These are phyloP conservation scores for Hephaestus fuliginosus DNA, from an alignment of 2,797 vertebrate species.

Conservation along the genomic window DNA sequence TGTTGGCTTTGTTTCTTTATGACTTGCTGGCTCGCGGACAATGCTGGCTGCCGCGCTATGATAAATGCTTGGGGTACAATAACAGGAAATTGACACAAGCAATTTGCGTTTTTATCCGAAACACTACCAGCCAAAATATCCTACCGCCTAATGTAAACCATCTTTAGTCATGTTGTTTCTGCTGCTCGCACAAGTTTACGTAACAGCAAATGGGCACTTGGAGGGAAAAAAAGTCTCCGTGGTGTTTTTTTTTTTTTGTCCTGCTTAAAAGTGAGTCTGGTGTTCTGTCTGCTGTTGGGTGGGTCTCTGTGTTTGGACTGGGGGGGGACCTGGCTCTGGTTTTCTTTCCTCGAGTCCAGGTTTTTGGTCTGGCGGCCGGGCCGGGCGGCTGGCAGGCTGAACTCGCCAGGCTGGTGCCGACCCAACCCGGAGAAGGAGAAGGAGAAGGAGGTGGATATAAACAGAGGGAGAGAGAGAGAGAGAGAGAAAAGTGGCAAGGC, in stretches of 20 bases:
- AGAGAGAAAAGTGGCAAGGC: constrained; percentile 23
- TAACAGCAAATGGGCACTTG: constrained; percentile 51
- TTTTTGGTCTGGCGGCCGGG: constrained; percentile 51
- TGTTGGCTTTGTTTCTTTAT: constrained; percentile 63
- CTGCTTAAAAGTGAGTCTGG: constrained; percentile 51
- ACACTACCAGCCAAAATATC: constrained; percentile 60
- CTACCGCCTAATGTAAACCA: constrained; percentile 67
- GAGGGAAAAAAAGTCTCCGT: constrained; percentile 31
- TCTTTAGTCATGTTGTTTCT: constrained; percentile 65
- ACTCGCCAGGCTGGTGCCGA: constrained; percentile 39
- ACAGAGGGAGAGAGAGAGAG: constrained; percentile 12
- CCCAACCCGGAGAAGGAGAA: constrained; percentile 24
- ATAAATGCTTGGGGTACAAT: constrained; percentile 73
- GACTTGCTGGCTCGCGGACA: constrained; percentile 60
- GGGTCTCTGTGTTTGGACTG: constrained; percentile 58
- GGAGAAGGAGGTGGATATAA: constrained; percentile 12
- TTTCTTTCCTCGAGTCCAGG: constrained; percentile 48
- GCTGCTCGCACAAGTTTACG: constrained; percentile 54
- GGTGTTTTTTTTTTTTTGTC: constrained; percentile 35
- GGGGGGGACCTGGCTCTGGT: constrained; percentile 41
- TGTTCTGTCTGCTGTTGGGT: constrained; percentile 58
- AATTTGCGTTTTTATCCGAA: constrained; percentile 67
- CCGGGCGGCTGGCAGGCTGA: constrained; percentile 28
- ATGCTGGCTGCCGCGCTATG: constrained; percentile 66
- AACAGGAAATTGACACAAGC: constrained; percentile 75